Evolutionary conservation across 2,888 invertebrate species (phyloP).

Genomic region (Keiferia lycopersicella): DNA sequence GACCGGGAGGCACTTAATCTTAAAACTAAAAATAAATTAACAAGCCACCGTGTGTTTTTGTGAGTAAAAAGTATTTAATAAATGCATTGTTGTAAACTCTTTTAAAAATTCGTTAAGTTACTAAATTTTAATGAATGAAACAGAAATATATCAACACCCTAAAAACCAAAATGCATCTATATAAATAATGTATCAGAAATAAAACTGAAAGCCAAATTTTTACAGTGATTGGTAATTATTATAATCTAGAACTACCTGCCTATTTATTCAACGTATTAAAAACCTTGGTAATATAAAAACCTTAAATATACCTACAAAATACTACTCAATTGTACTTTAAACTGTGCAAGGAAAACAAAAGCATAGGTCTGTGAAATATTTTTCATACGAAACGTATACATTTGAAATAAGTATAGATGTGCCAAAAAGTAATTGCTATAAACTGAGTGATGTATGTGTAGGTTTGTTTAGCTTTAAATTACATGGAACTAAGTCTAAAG

Average conservation of each 20-base stretch:
- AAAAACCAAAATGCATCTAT: neutral
- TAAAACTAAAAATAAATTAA: conserved; percentile 34
- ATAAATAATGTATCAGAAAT: neutral
- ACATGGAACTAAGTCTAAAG: too few relatives aligned
- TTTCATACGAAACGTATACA: conserved; percentile 2
- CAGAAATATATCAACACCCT: neutral
- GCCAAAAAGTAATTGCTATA: neutral
- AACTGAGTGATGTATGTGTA: too few relatives aligned
- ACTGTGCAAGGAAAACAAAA: conserved; percentile 25
- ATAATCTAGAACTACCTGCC: neutral
- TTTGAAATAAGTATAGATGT: neutral
- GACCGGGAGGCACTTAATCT: conserved; percentile 47
- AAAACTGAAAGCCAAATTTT: neutral
- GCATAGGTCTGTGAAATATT: conserved; percentile 8
- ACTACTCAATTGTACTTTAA: conserved; percentile 34
- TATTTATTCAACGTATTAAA: conserved; percentile 1
- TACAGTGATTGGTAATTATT: neutral
- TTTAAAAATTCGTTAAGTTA: conserved; percentile 3
- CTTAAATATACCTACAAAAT: conserved; percentile 18
- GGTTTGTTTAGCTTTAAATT: too few relatives aligned
- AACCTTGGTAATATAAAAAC: conserved; percentile 14
- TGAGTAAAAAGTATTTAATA: conserved; percentile 32
- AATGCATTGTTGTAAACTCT: conserved; percentile 29
- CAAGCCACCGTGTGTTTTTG: conserved; percentile 16
- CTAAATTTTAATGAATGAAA: neutral